A percentile compares a stretch with the other conserved stretches of the same genome.
Conservation (phyloP, 2,888 invertebrate genomes). For the Meloe dianella region DNA sequence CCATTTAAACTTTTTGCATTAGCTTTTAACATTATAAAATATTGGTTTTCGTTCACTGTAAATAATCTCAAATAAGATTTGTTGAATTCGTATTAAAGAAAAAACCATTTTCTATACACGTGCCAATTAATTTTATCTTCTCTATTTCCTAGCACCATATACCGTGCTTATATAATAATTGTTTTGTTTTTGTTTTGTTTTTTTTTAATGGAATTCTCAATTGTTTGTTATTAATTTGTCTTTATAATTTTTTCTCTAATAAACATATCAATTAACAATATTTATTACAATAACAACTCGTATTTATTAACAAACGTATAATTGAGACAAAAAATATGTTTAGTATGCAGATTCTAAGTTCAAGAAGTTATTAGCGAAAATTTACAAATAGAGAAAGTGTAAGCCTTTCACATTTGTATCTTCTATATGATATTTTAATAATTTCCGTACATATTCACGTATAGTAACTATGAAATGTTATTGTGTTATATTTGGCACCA, state of each 20-base stretch:
- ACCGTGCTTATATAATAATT: background rate
- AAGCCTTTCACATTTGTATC: constrained; percentile 6
- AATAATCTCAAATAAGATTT: background rate
- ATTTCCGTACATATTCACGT: background rate
- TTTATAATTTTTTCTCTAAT: background rate
- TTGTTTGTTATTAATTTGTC: background rate
- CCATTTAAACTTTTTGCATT: background rate
- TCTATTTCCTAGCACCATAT: background rate
- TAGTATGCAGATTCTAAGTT: background rate
- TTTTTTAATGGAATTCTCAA: background rate
- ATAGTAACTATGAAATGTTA: background rate
- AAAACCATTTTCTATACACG: background rate
- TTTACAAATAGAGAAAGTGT: constrained; percentile 12
- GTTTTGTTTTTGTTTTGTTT: too few relatives aligned
- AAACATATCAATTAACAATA: background rate
- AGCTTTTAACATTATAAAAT: background rate
- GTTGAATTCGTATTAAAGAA: background rate
- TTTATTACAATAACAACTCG: background rate
- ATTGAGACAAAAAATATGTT: background rate
- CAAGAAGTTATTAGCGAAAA: background rate
- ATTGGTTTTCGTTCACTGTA: background rate
- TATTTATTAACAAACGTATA: background rate
- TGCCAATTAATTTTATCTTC: background rate
- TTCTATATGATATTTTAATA: background rate
- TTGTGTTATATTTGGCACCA: background rate